Evolutionary conservation across 2,113 vertebrate species (phyloP).

Genomic region (Plotosus lineatus): DNA sequence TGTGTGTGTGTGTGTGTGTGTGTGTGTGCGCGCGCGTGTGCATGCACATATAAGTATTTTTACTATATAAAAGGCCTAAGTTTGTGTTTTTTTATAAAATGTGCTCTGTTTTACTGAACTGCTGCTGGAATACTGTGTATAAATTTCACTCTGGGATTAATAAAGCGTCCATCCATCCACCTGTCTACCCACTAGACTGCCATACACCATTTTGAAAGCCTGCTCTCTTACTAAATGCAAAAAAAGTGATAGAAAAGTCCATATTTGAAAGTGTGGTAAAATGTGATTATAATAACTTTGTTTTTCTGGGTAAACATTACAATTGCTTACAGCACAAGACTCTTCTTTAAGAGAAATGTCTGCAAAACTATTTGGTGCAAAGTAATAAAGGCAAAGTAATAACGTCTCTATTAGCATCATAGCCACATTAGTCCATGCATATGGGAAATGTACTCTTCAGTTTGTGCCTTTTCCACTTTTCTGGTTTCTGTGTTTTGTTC

Average conservation of each 20-base stretch:
- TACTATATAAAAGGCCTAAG: too few species aligned
- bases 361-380: not conserved
- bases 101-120: too few species aligned
- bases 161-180: too few species aligned
- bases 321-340: not conserved
- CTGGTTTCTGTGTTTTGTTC: constrained; percentile 1
- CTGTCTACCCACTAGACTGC: too few species aligned
- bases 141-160: too few species aligned
- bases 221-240: too few species aligned
- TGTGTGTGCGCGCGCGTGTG: too few species aligned
- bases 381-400: not conserved
- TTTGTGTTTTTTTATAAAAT: too few species aligned
- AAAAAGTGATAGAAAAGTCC: not conserved
- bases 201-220: too few species aligned
- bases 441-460: constrained; percentile 71
- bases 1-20: too few species aligned
- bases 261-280: not conserved
- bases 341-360: not conserved
- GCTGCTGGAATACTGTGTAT: too few species aligned
- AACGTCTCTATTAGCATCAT: constrained; percentile 44
- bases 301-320: not conserved
- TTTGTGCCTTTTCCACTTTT: constrained; percentile 50
- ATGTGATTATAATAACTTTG: not conserved
- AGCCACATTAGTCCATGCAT: constrained; percentile 77
- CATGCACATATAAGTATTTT: too few species aligned